Evolutionary conservation across 2,888 invertebrate species (phyloP).

Genomic region (Dinocampus coccinellae): DNA sequence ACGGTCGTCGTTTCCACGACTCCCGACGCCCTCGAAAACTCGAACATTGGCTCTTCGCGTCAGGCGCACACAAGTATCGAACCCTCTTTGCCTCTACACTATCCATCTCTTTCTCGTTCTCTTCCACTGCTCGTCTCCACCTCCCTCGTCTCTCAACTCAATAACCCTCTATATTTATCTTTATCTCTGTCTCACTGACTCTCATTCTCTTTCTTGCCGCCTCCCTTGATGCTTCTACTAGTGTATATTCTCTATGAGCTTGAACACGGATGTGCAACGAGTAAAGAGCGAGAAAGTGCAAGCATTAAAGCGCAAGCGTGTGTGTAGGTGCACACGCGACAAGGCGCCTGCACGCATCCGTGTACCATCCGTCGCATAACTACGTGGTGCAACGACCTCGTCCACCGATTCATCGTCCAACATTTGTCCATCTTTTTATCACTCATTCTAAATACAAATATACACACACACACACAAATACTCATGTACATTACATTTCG

Average conservation of each 20-base stretch:
- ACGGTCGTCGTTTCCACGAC: slow-evolving; percentile 36
- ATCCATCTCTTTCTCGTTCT: slow-evolving; percentile 13
- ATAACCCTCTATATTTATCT: slow-evolving; percentile 19
- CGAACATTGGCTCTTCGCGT: slow-evolving; percentile 41
- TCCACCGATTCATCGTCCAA: slow-evolving; percentile 37
- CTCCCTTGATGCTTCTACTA: neutral
- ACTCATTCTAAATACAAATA: neutral
- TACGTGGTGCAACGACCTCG: slow-evolving; percentile 62
- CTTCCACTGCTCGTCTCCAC: slow-evolving; percentile 23
- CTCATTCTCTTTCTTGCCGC: slow-evolving; percentile 4
- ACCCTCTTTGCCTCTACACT: slow-evolving; percentile 25
- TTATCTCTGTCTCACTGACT: neutral
- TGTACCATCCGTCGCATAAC: slow-evolving; percentile 59
- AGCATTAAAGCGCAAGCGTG: slow-evolving; percentile 38
- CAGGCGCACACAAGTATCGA: slow-evolving; percentile 35
- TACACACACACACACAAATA: too few species aligned
- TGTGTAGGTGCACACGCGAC: slow-evolving; percentile 41
- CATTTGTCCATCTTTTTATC: slow-evolving; percentile 6
- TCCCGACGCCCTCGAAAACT: slow-evolving; percentile 43
- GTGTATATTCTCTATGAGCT: neutral
- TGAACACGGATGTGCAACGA: slow-evolving; percentile 3
- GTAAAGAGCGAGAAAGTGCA: slow-evolving; percentile 40
- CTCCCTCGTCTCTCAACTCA: slow-evolving; percentile 18
- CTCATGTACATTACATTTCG: too few species aligned
- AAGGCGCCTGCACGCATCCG: slow-evolving; percentile 49